Percentiles rank a stretch among this genome's conserved stretches.
These are phyloP conservation scores for Hypolimnas misippus DNA, from an alignment of 2,888 invertebrate species.

Conservation along the genomic window DNA sequence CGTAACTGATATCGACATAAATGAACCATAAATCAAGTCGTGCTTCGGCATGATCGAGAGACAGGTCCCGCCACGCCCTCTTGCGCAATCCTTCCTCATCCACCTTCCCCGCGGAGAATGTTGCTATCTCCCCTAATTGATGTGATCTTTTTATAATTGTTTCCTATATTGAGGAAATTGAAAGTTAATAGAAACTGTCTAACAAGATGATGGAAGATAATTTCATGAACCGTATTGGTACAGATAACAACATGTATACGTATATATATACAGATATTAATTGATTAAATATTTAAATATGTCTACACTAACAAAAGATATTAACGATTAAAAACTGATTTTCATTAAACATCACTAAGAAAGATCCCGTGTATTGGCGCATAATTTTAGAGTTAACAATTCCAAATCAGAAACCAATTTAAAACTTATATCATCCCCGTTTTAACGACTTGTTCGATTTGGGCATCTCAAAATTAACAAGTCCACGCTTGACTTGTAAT, in stretches of 20 bases:
- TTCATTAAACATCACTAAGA: too few species aligned
- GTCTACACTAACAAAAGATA: too few species aligned
- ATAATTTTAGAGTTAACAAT: too few species aligned
- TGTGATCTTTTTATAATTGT: constrained; percentile 22
- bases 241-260: background rate
- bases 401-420: too few species aligned
- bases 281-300: too few species aligned
- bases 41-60: constrained; percentile 8
- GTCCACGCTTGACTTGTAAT: background rate
- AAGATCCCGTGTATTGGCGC: too few species aligned
- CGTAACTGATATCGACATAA: constrained; percentile 32
- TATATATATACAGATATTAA: too few species aligned
- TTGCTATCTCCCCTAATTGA: constrained; percentile 11
- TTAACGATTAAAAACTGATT: too few species aligned
- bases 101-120: constrained; percentile 7
- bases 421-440: too few species aligned
- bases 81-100: constrained; percentile 32
- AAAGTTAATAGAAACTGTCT: constrained; percentile 7
- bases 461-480: background rate
- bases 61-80: constrained; percentile 29
- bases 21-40: constrained; percentile 23
- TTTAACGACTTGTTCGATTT: too few species aligned
- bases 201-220: background rate
- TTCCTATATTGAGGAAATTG: constrained; percentile 9
- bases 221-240: background rate